Conservation (phyloP, 2,888 invertebrate species). For the Oligia latruncula region DNA sequence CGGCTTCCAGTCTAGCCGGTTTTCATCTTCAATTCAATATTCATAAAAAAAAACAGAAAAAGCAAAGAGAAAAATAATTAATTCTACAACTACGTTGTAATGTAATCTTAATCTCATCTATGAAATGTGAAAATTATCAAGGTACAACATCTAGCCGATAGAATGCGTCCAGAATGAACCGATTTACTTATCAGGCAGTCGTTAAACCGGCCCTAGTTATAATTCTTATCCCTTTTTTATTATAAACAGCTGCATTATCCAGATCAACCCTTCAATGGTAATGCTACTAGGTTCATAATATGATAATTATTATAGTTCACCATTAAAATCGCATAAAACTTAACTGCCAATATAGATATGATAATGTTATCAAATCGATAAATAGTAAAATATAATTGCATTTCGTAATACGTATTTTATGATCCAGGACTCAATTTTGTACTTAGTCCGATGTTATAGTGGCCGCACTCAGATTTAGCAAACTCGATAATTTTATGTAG, state of each 20-base stretch:
- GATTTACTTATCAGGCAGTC: slow-evolving; percentile 26
- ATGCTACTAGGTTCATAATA: slow-evolving; percentile 35
- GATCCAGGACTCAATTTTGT: slow-evolving; percentile 38
- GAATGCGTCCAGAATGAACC: slow-evolving; percentile 21
- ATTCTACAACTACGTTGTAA: too few relatives aligned
- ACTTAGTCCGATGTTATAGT: slow-evolving; percentile 32
- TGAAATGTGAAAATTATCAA: slow-evolving; percentile 10
- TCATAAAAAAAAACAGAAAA: too few relatives aligned
- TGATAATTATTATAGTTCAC: slow-evolving; percentile 41
- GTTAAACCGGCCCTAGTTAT: slow-evolving; percentile 27
- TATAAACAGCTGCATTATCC: slow-evolving; percentile 1
- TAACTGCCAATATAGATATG: slow-evolving; percentile 34
- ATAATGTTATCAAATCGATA: slow-evolving; percentile 48
- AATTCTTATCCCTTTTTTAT: slow-evolving; percentile 24
- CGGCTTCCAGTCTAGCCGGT: too few relatives aligned
- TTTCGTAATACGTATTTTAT: slow-evolving; percentile 46
- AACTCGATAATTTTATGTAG: slow-evolving; percentile 23
- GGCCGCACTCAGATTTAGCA: slow-evolving; percentile 21
- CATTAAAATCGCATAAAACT: slow-evolving; percentile 60
- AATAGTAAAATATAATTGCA: slow-evolving; percentile 55
- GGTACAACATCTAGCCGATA: slow-evolving; percentile 8
- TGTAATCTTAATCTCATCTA: background rate
- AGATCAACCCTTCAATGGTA: slow-evolving; percentile 37
- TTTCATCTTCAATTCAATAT: too few relatives aligned
- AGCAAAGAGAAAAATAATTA: too few relatives aligned